These are phyloP conservation scores for Rambutsinella grinnellia DNA, from an alignment of 2,888 invertebrate genomes.

Conservation along the genomic window DNA sequence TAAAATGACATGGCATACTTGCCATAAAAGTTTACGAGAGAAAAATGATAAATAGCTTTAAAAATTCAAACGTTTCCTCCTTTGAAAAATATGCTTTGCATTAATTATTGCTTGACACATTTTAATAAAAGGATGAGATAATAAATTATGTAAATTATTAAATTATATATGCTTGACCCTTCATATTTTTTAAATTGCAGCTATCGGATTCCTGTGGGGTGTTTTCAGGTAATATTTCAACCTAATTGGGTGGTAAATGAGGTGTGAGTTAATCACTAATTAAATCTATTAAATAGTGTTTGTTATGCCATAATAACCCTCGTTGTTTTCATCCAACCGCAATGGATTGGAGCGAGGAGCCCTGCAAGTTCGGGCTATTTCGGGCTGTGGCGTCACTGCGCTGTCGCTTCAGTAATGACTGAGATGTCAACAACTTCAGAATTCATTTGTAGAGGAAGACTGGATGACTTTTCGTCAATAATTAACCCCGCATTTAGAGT, in stretches of 20 bases:
- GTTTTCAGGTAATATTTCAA: slow-evolving; percentile 78
- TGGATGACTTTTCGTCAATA: slow-evolving; percentile 86
- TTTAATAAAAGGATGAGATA: too few species aligned
- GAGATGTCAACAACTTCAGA: slow-evolving; percentile 70
- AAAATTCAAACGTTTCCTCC: too few species aligned
- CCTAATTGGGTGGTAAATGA: too few species aligned
- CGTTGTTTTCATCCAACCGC: slow-evolving; percentile 89
- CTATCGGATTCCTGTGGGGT: slow-evolving; percentile 97
- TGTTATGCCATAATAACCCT: slow-evolving; percentile 96
- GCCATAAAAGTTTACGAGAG: too few species aligned
- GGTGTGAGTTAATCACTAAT: too few species aligned
- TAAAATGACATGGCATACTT: too few species aligned
- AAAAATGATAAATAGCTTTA: too few species aligned
- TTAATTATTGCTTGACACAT: too few species aligned
- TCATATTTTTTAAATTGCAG: slow-evolving; percentile 71
- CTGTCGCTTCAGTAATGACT: slow-evolving; percentile 59
- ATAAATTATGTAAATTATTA: background rate
- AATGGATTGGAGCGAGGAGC: slow-evolving; percentile 67
- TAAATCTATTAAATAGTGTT: slow-evolving; percentile 77
- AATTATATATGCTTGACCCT: slow-evolving; percentile 39
- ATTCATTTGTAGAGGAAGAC: slow-evolving; percentile 82
- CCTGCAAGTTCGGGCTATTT: slow-evolving; percentile 70
- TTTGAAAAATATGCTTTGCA: too few species aligned
- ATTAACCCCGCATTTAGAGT: slow-evolving; percentile 86
- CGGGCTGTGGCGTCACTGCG: slow-evolving; percentile 72